These are phyloP conservation scores for Trematomus loennbergii DNA, from an alignment of 2,113 vertebrate species.

Conservation along the genomic window DNA sequence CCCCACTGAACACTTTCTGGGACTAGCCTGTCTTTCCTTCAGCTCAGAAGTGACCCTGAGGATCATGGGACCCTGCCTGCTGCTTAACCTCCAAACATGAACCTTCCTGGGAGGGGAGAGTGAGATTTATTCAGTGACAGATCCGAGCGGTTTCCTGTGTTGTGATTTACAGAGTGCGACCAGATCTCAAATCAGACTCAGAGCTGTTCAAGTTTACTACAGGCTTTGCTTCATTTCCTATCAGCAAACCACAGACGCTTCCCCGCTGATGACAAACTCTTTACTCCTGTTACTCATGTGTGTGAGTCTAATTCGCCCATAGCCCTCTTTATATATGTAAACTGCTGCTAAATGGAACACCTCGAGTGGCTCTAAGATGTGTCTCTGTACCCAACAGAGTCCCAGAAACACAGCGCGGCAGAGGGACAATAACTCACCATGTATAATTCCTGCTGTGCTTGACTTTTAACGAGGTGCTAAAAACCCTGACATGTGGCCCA, in stretches of 20 bases:
- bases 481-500: conserved; percentile 72
- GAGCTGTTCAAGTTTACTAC: conserved; percentile 39
- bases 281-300: conserved; percentile 33
- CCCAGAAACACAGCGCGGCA: conserved; percentile 37
- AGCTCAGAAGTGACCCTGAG: conserved; percentile 30
- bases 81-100: conserved; percentile 59
- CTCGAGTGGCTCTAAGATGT: conserved; percentile 50
- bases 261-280: conserved; percentile 32
- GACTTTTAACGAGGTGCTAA: conserved; percentile 82
- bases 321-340: conserved; percentile 52
- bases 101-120: conserved; percentile 14
- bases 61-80: conserved; percentile 46
- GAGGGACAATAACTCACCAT: conserved; percentile 73
- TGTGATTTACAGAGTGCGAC: conserved; percentile 58
- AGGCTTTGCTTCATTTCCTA: conserved; percentile 37
- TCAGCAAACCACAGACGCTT: conserved; percentile 39
- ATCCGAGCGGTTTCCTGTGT: conserved; percentile 27
- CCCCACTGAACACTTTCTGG: background rate
- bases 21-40: conserved; percentile 17
- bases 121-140: conserved; percentile 58
- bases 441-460: conserved; percentile 75
- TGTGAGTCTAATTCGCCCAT: conserved; percentile 37
- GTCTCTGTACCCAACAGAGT: conserved; percentile 48
- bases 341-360: conserved; percentile 47
- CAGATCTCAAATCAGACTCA: conserved; percentile 43